Base-by-base conservation (phyloP, 2,797 vertebrate genomes). In the Tenualosa ilisha region DNA sequence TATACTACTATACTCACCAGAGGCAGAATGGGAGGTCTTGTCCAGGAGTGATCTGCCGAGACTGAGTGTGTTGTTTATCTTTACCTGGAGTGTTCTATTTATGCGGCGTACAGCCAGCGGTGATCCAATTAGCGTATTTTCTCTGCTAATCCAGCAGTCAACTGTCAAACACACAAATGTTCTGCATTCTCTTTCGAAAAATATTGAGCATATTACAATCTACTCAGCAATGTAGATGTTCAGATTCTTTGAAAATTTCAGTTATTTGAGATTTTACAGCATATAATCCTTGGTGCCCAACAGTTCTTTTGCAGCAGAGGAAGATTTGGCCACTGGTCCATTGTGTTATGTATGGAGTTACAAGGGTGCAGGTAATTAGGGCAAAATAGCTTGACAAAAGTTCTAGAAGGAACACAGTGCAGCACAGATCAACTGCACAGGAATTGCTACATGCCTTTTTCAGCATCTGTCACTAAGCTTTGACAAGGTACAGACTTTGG, bases 81-180 rank as follows among this genome's bases (percentile, higher is more conserved):
- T 87, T 63, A 91, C 86, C 90, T 82, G 88, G 7, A 20, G 83
- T 15, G 31, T 84, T 93, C 94, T 95, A 92, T 95, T 94, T 93
- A 89, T 92, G 91, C 89, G 88, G 86, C 84, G 91, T 91, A 88
- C 86, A 84, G 85, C 43, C 59, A 17, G 81, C 86, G 89, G 86
- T 92, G 8, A 96, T 96, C 95, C 94, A 88, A 92, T 96, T 95
- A 96, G 84, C 87, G 93, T 87, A 91, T 93, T 93, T 91, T 85
- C 88, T 89, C 87, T 1, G 17, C 84, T 96, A 95, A 96, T 96
- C 95, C 94, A 82, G 81, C 54, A 79, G 82, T 88, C 54, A 90
- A 86, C 92, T 86, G 83, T 83, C 84, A 85, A 83, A 59, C 40
- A 63, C 56, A 84, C 81, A 79, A 83, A 86, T 89, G 85, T 65